A percentile compares a stretch with the other conserved stretches of the same genome.
Conservation (phyloP, 2,797 vertebrate species). For the Tadarida brasiliensis region DNA sequence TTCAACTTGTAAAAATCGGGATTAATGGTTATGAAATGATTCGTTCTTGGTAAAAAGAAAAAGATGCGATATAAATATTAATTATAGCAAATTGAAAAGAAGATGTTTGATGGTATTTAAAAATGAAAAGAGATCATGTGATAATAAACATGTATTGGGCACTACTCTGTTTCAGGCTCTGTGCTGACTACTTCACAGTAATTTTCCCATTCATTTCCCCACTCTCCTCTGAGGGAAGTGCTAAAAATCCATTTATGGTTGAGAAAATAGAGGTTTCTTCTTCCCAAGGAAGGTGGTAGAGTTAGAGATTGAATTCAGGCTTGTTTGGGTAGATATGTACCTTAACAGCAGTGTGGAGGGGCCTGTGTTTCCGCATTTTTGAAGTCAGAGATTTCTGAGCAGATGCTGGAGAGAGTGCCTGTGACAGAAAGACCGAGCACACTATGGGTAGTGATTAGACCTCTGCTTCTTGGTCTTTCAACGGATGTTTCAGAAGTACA, state of each 20-base stretch:
- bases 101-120: constrained; percentile 5
- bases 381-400: background rate
- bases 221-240: background rate
- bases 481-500: background rate
- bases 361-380: background rate
- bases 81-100: background rate
- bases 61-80: background rate
- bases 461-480: background rate
- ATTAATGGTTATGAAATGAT: constrained; percentile 33
- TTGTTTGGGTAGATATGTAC: constrained; percentile 28
- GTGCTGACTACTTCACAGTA: background rate
- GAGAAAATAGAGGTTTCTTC: background rate
- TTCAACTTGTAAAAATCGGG: constrained; percentile 19
- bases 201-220: background rate
- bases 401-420: background rate
- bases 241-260: background rate
- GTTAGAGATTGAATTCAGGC: background rate
- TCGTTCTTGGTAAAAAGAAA: constrained; percentile 42
- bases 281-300: background rate
- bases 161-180: background rate
- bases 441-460: background rate
- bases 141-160: background rate
- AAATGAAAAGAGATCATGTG: background rate
- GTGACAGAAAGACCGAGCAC: background rate
- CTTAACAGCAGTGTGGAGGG: background rate